These are phyloP conservation scores for Platerodrilus igneus DNA, from an alignment of 2,888 invertebrate genomes.

Conservation along the genomic window DNA sequence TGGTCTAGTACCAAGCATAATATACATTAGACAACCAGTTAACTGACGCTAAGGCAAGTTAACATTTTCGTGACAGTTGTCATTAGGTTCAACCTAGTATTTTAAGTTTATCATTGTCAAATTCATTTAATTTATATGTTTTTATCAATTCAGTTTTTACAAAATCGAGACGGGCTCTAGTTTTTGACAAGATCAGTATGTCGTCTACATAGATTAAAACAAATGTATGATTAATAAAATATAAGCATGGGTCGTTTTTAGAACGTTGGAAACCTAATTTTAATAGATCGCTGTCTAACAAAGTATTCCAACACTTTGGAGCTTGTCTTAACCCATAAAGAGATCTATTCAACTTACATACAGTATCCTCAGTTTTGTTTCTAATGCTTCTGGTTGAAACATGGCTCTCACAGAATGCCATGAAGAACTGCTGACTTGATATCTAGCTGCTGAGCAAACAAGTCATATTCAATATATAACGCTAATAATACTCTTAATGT, in stretches of 20 bases:
- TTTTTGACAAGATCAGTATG: conserved; percentile 21
- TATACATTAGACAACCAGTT: too few relatives aligned
- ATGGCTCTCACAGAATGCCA: conserved; percentile 11
- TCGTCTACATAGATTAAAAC: conserved; percentile 26
- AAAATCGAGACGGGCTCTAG: conserved; percentile 11
- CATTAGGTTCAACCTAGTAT: conserved; percentile 24
- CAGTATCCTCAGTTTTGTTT: too few relatives aligned
- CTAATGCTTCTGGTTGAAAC: background rate
- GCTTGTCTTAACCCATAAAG: conserved; percentile 20
- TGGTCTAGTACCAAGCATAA: too few relatives aligned
- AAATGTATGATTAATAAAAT: conserved; percentile 19
- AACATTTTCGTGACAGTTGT: too few relatives aligned
- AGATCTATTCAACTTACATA: background rate
- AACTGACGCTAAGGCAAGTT: too few relatives aligned
- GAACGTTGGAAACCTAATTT: conserved; percentile 21
- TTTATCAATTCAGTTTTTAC: conserved; percentile 14
- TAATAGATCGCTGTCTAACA: conserved; percentile 17
- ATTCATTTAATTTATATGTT: conserved; percentile 22
- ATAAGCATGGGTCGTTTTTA: conserved; percentile 26
- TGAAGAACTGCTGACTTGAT: conserved; percentile 24
- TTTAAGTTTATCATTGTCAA: conserved; percentile 13
- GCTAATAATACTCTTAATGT: conserved; percentile 23
- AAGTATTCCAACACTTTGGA: conserved; percentile 26
- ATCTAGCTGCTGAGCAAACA: conserved; percentile 19
- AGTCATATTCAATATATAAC: conserved; percentile 21